Evolutionary conservation across 2,113 vertebrate species (phyloP).

Genomic region (Stegostoma tigrinum): DNA sequence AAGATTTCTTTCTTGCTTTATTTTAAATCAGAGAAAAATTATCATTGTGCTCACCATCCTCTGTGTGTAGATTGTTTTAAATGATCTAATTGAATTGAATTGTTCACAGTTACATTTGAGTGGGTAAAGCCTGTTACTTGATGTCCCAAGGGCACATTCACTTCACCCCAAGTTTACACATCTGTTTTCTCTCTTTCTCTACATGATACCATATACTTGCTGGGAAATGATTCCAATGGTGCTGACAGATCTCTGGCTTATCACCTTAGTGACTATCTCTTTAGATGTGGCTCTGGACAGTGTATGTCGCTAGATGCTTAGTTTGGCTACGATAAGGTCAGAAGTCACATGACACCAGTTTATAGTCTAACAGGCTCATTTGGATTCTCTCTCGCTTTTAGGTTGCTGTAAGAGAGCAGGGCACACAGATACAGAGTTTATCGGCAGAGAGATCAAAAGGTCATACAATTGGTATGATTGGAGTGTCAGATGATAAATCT

Average conservation of each 20-base stretch:
- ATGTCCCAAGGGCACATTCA: not conserved
- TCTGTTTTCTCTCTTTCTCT: not conserved
- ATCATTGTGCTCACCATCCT: not conserved
- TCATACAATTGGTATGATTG: too few relatives aligned
- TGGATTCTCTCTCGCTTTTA: too few relatives aligned
- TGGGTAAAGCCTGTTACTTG: not conserved
- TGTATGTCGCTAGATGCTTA: not conserved
- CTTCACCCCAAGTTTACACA: not conserved
- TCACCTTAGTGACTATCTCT: not conserved
- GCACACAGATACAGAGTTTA: too few relatives aligned
- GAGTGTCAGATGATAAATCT: too few relatives aligned
- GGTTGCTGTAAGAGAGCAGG: too few relatives aligned
- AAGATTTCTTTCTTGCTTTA: not conserved
- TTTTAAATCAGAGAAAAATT: not conserved
- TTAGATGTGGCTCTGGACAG: not conserved
- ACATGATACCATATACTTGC: not conserved
- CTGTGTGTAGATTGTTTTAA: not conserved
- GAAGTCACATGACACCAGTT: too few relatives aligned
- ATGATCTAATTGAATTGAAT: not conserved
- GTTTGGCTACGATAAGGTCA: too few relatives aligned
- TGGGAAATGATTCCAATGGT: not conserved
- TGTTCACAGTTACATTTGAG: not conserved
- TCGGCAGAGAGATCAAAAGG: too few relatives aligned
- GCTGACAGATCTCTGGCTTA: not conserved
- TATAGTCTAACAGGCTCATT: too few relatives aligned